Percentiles rank a stretch among this genome's conserved stretches.
Conservation (phyloP, 2,797 vertebrate species). For the Rhinophrynus dorsalis region DNA sequence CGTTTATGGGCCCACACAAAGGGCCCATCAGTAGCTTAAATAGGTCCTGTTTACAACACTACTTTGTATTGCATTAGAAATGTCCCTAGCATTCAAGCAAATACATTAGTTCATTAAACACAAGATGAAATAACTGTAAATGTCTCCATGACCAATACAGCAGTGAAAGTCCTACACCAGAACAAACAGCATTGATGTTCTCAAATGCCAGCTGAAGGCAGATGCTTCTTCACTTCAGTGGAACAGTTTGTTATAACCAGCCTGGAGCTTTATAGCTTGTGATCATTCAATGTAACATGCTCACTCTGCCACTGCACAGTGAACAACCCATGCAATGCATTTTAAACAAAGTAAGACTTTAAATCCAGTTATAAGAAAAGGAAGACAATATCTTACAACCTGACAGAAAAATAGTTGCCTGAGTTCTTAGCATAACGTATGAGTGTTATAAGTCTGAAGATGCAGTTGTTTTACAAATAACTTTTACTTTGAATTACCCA, state of each 20-base stretch:
- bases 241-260: constrained; percentile 12
- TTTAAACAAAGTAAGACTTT: neutral
- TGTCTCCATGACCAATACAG: neutral
- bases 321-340: neutral
- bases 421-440: neutral
- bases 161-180: neutral
- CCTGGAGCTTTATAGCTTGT: constrained; percentile 29
- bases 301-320: constrained; percentile 6
- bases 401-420: neutral
- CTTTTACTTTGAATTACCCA: too few species aligned
- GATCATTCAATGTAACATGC: constrained; percentile 31
- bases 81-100: too few species aligned
- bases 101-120: constrained; percentile 29
- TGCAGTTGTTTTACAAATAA: too few species aligned
- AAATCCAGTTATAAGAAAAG: too few species aligned
- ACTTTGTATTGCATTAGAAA: too few species aligned
- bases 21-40: too few species aligned
- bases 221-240: constrained; percentile 17
- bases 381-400: neutral
- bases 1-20: too few species aligned
- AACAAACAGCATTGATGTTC: constrained; percentile 19
- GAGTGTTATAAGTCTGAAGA: too few species aligned
- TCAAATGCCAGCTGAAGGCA: constrained; percentile 1
- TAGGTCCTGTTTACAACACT: too few species aligned
- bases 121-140: constrained; percentile 15